Evolutionary conservation across 2,888 invertebrate species (phyloP).

Genomic region (Megamerina dolium): DNA sequence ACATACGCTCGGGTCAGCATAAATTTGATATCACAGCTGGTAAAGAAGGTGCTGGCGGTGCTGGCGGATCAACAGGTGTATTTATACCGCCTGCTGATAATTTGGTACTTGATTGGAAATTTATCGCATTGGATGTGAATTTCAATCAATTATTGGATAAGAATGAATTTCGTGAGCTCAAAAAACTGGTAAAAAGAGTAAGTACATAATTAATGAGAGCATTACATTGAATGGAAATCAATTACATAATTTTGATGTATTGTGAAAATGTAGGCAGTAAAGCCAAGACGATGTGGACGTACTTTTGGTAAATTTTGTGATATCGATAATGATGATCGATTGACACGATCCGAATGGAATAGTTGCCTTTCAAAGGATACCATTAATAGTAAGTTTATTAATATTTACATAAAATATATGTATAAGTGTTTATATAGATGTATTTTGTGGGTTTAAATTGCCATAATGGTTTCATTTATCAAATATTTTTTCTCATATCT

Average conservation of each 20-base stretch:
- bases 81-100: conserved; percentile 45
- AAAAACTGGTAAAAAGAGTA: conserved; percentile 75
- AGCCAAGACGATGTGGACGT: conserved; percentile 83
- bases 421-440: not conserved
- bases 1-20: conserved; percentile 48
- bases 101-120: conserved; percentile 82
- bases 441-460: too few relatives aligned
- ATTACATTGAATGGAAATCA: not conserved
- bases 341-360: conserved; percentile 78
- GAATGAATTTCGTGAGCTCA: conserved; percentile 74
- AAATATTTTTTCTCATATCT: too few relatives aligned
- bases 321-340: conserved; percentile 69
- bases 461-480: too few relatives aligned
- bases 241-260: conserved; percentile 3
- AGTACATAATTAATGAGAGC: conserved; percentile 17
- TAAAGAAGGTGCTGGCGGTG: conserved; percentile 16
- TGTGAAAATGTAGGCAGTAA: conserved; percentile 58
- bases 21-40: conserved; percentile 22
- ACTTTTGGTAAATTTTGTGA: conserved; percentile 86
- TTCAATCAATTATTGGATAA: conserved; percentile 70
- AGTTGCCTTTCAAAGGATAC: conserved; percentile 76
- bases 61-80: conserved; percentile 16
- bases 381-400: conserved; percentile 70
- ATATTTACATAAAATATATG: not conserved
- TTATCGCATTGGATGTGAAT: conserved; percentile 74